A percentile compares a stretch with the other conserved stretches of the same genome.
These are phyloP conservation scores for Spermophilus dauricus DNA, from an alignment of 2,113 vertebrate genomes.

Conservation along the genomic window DNA sequence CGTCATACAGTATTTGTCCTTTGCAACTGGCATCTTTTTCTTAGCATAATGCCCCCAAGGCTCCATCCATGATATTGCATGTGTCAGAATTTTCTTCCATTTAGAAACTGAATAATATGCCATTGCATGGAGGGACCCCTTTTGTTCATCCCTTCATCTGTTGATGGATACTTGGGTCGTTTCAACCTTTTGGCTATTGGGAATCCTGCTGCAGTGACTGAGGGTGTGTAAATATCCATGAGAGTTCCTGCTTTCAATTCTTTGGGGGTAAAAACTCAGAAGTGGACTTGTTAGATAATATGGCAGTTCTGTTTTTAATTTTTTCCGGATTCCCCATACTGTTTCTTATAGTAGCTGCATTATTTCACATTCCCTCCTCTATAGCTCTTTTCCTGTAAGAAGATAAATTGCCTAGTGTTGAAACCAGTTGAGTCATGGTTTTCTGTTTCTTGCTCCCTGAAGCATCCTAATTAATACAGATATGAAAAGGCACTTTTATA, in stretches of 20 bases:
- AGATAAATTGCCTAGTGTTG: neutral
- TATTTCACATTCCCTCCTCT: neutral
- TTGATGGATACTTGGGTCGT: neutral
- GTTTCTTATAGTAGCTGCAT: neutral
- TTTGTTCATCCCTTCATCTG: neutral
- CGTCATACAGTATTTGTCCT: neutral
- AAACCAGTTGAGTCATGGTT: neutral
- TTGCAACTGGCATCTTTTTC: neutral
- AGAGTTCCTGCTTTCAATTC: neutral
- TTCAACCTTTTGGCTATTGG: neutral
- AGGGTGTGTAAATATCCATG: neutral
- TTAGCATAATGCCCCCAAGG: neutral
- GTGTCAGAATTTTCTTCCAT: neutral
- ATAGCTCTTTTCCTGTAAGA: neutral
- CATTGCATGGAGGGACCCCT: neutral
- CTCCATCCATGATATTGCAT: neutral
- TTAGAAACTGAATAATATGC: neutral
- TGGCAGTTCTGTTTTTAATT: neutral
- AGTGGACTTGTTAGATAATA: neutral
- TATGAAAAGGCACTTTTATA: neutral
- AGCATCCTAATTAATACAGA: neutral
- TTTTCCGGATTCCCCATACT: neutral
- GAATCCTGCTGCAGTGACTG: rapidly evolving
- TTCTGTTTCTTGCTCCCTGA: slow-evolving; percentile 11
- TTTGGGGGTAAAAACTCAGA: neutral